Base-by-base conservation (phyloP, 2,888 invertebrate genomes). In the Platerodrilus igneus region DNA sequence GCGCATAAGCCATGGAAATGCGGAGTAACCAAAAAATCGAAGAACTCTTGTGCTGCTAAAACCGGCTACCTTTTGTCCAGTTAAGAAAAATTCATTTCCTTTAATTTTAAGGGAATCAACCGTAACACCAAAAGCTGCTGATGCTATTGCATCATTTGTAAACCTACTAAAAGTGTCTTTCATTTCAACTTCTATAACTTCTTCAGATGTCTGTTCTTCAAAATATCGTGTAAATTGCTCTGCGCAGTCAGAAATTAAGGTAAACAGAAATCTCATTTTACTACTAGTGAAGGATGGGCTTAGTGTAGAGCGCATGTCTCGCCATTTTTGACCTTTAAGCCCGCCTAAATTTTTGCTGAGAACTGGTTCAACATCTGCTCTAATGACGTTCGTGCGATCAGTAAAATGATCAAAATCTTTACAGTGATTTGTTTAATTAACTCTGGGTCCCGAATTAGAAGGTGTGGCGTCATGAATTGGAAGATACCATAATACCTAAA, bases 91-190 rank as follows among this genome's bases (percentile, higher is more conserved):
- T 26, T 75, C 69, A 41, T 79, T 79, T 0, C 72, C 57, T 13
- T 61, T 67, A 15, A 78, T 66, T 26, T 67, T 64, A 16, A 77
- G 41, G 0, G 79, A 78, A 56, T 79, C 70, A 1, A 75, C 69
- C 41, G 70, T 62, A 1, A 77, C 63, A 0, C 78, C 79, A 45
- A 78, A 78, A 0, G 73, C 76, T 2, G 71, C 66, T 0, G 73
- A 73, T 0, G 78, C 77, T 10, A 79, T 78, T 10, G 77, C 75
- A 55, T 79, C 79, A 51, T 71, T 78, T 0, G 76, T 70, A 48
- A 73, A 78, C 2, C 76, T 68, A 1, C 72, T 70, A 31, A 72
- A 69, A 2, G 70, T 37, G 33, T 76, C 73, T 13, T 71, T 71
- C 1, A 70, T 59, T 17, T 75, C 69, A 0, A 74, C 48, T 3